Evolutionary conservation across 2,888 invertebrate species (phyloP).

Genomic region (Lepidochrysops patricia): DNA sequence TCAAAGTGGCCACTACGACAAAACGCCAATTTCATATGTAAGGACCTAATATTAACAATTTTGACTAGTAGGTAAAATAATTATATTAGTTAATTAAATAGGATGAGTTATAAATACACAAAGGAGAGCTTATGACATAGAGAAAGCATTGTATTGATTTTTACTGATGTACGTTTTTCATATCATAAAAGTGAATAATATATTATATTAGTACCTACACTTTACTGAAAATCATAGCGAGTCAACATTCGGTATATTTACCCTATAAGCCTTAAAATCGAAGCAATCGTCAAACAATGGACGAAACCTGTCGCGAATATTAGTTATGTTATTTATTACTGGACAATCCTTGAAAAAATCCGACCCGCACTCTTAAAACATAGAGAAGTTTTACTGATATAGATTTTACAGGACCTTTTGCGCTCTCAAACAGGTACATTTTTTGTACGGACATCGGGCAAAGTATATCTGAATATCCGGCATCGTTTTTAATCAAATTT

Average conservation of each 20-base stretch:
- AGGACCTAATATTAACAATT: too few relatives aligned
- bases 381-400: background rate
- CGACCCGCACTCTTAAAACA: background rate
- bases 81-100: too few relatives aligned
- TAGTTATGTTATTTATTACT: background rate
- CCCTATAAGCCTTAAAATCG: background rate
- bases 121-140: too few relatives aligned
- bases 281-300: background rate
- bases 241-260: background rate
- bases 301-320: background rate
- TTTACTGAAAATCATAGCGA: background rate
- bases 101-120: too few relatives aligned
- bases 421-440: background rate
- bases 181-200: too few relatives aligned
- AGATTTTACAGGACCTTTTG: background rate
- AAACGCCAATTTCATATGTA: too few relatives aligned
- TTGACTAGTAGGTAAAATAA: too few relatives aligned
- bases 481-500: slow-evolving; percentile 26
- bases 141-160: too few relatives aligned
- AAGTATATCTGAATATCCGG: slow-evolving; percentile 5
- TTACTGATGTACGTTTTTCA: too few relatives aligned
- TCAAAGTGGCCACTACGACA: too few relatives aligned
- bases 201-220: too few relatives aligned
- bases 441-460: background rate
- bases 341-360: background rate